Conservation (phyloP, 2,888 invertebrate genomes). For the Eurois occulta region DNA sequence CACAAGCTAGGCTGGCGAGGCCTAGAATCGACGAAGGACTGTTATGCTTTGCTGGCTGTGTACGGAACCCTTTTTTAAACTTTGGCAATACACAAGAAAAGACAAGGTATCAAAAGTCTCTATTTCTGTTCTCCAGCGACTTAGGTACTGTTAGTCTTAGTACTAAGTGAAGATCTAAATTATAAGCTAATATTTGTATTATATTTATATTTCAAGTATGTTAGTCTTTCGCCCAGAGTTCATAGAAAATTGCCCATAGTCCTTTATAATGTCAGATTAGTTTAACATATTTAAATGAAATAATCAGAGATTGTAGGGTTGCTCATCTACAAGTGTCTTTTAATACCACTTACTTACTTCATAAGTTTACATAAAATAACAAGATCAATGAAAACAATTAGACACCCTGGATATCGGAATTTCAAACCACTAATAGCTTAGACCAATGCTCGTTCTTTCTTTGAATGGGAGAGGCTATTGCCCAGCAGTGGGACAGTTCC, state of each 20-base stretch:
- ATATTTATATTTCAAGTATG: neutral
- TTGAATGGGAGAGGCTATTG: neutral
- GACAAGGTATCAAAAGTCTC: no score
- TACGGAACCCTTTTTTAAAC: no score
- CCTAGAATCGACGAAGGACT: no score
- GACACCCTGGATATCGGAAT: neutral
- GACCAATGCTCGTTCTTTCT: neutral
- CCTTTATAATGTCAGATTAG: neutral
- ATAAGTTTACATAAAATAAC: neutral
- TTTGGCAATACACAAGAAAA: no score
- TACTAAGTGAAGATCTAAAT: no score
- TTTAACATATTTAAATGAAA: neutral
- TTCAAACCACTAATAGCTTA: neutral
- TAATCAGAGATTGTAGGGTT: neutral
- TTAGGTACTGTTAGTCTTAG: no score
- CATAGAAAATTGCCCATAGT: neutral
- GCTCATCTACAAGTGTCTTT: neutral
- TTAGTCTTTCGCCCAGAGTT: no score
- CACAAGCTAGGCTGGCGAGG: no score
- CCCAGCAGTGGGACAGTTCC: neutral
- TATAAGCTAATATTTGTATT: no score
- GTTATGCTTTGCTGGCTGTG: no score
- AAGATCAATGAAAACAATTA: neutral
- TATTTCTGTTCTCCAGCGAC: no score
- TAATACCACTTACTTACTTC: neutral